phyloP scores from a whole-genome alignment of 1,140 invertebrate species.

The Rhynchophorus ferrugineus region DNA sequence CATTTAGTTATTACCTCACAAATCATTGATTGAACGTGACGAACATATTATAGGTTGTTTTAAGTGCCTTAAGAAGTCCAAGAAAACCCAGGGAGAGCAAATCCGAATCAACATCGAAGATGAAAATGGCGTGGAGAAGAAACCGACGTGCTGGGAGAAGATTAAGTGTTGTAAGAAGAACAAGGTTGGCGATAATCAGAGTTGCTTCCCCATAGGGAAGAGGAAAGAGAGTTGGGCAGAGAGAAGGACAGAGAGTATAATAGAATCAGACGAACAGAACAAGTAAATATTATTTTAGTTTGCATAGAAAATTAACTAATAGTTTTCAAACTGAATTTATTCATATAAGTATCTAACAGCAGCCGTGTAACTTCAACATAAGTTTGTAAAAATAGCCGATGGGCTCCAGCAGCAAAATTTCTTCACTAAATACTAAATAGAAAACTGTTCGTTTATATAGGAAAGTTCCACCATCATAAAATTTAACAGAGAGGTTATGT shows the following conservation, averaged over 20 bases:
- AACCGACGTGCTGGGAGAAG: conserved; percentile 19
- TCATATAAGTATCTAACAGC: no score
- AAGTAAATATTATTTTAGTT: conserved; percentile 2
- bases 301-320: background rate
- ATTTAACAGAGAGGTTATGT: no score
- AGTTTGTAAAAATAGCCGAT: no score
- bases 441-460: no score
- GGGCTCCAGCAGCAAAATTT: no score
- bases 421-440: no score
- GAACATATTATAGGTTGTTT: conserved; percentile 33
- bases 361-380: no score
- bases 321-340: no score
- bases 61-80: conserved; percentile 25
- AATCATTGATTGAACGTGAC: no score
- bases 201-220: conserved; percentile 29
- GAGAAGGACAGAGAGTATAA: conserved; percentile 25
- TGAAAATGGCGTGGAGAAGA: conserved; percentile 22
- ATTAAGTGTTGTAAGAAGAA: conserved; percentile 35
- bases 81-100: conserved; percentile 16
- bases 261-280: conserved; percentile 3
- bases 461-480: no score
- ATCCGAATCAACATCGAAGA: conserved; percentile 30
- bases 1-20: background rate
- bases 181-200: conserved; percentile 31
- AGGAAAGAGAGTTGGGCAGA: conserved; percentile 40